A percentile compares a stretch with the other conserved stretches of the same genome.
Conservation (phyloP, 2,888 invertebrate genomes). For the Bellardia bayeri region DNA sequence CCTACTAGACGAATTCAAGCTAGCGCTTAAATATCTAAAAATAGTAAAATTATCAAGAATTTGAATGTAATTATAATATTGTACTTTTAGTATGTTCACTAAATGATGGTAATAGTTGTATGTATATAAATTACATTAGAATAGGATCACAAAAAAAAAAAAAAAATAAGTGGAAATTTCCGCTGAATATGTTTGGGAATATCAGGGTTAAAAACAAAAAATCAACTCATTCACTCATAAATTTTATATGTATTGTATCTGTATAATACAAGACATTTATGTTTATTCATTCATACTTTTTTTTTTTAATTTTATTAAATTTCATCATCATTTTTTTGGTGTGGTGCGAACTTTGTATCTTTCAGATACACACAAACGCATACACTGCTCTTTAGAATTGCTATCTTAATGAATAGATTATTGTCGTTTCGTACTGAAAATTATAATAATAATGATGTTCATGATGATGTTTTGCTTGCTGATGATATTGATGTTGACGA, state of each 20-base stretch:
- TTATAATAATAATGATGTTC: neutral
- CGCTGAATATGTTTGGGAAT: neutral
- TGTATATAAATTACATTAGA: neutral
- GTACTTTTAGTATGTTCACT: neutral
- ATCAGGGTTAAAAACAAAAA: conserved; percentile 14
- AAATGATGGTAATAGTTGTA: neutral
- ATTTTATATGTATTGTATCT: neutral
- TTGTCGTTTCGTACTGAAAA: neutral
- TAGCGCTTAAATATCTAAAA: neutral
- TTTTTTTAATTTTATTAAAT: conserved; percentile 41
- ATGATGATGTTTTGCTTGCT: neutral
- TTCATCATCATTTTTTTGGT: conserved; percentile 30
- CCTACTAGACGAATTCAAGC: neutral
- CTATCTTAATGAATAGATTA: conserved; percentile 49
- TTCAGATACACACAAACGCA: neutral
- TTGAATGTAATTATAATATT: neutral
- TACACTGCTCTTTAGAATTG: conserved; percentile 13
- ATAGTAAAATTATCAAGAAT: neutral
- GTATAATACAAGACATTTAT: conserved; percentile 5
- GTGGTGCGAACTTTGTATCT: conserved; percentile 20
- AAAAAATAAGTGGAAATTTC: conserved; percentile 1
- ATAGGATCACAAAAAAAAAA: neutral
- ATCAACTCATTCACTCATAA: neutral
- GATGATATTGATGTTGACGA: conserved; percentile 18
- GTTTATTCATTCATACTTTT: conserved; percentile 6